Conservation (phyloP, 1,140 invertebrate genomes). For the Galendromus occidentalis region DNA sequence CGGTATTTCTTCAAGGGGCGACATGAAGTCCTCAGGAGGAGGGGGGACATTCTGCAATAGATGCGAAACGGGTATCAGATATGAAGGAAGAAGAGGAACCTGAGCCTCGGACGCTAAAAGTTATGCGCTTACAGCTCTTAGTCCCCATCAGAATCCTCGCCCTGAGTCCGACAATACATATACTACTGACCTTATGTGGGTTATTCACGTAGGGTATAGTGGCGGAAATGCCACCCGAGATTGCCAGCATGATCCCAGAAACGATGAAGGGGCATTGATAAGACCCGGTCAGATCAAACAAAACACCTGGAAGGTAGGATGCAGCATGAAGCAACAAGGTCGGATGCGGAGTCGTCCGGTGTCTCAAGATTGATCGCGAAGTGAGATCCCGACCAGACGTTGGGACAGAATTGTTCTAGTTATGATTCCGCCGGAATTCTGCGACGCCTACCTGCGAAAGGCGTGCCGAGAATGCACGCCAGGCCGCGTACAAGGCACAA, state of each 20-base stretch:
- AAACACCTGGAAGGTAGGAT: conserved; percentile 38
- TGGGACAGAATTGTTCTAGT: too few relatives aligned
- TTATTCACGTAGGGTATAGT: not conserved
- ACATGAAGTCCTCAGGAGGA: conserved; percentile 4
- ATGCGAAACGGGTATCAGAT: too few relatives aligned
- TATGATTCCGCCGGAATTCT: too few relatives aligned
- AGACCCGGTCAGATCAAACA: conserved; percentile 63
- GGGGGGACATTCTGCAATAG: not conserved
- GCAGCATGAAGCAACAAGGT: not conserved
- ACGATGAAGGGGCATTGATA: conserved; percentile 79
- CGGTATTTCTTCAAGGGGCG: conserved; percentile 5
- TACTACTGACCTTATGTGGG: not conserved
- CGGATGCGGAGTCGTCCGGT: not conserved
- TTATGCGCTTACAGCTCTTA: too few relatives aligned
- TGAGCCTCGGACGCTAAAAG: too few relatives aligned
- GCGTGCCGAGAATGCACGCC: conserved; percentile 56
- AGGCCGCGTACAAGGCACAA: conserved; percentile 81
- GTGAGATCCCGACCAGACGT: not conserved
- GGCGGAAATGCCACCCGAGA: not conserved
- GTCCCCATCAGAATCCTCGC: too few relatives aligned
- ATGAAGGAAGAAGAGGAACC: too few relatives aligned
- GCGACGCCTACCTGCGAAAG: conserved; percentile 35
- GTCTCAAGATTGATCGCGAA: conserved; percentile 3
- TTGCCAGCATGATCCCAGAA: conserved; percentile 57
- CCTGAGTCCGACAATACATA: too few relatives aligned